These are phyloP conservation scores for Dreissena polymorpha DNA, from an alignment of 1,140 invertebrate species.

Conservation along the genomic window DNA sequence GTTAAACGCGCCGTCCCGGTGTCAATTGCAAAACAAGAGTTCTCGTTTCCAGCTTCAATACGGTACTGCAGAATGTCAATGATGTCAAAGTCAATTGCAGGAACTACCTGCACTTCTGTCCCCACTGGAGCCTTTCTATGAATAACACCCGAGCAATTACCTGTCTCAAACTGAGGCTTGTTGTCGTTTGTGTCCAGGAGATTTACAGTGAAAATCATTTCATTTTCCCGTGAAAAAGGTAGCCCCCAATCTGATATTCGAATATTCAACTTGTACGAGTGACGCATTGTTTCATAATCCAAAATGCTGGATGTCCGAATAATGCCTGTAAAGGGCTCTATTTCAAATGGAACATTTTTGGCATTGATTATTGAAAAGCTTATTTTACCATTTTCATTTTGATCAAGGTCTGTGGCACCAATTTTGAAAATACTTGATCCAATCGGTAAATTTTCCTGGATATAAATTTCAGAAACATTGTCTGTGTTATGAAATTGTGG, in stretches of 20 bases:
- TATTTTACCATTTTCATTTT: conserved; percentile 96
- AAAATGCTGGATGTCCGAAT: conserved; percentile 90
- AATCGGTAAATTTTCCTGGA: conserved; percentile 90
- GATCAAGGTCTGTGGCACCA: conserved; percentile 92
- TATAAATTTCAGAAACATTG: conserved; percentile 64
- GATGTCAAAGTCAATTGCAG: conserved; percentile 95
- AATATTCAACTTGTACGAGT: conserved; percentile 89
- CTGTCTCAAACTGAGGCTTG: conserved; percentile 86
- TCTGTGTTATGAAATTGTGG: conserved; percentile 72
- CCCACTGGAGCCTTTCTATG: conserved; percentile 88
- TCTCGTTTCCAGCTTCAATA: conserved; percentile 92
- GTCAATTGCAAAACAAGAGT: conserved; percentile 93
- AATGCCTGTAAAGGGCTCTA: conserved; percentile 96
- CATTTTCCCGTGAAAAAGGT: conserved; percentile 93
- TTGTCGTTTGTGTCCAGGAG: conserved; percentile 96
- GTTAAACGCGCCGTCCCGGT: conserved; percentile 87
- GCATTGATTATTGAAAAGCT: conserved; percentile 96
- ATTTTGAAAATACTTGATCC: conserved; percentile 91
- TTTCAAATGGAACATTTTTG: conserved; percentile 92
- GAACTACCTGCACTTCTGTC: conserved; percentile 91
- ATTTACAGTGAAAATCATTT: conserved; percentile 90
- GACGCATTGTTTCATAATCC: conserved; percentile 94
- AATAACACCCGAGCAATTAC: conserved; percentile 92
- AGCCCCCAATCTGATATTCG: conserved; percentile 96
- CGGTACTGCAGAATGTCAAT: conserved; percentile 93